Conservation (phyloP, 2,113 vertebrate species). For the Pluvialis apricaria region DNA sequence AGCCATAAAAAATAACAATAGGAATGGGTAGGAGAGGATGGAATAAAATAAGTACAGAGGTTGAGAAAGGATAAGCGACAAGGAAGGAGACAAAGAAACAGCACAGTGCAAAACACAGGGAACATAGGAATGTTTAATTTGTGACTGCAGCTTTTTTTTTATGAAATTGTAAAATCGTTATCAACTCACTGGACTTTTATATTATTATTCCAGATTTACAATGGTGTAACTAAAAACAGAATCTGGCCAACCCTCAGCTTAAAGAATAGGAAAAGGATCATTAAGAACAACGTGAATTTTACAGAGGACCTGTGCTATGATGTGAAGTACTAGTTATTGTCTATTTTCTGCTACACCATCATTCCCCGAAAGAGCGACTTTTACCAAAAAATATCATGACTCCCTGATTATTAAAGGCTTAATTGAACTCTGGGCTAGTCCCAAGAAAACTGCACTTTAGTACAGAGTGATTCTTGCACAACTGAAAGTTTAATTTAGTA, state of each 20-base stretch:
- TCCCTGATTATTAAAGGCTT: not conserved
- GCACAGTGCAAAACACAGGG: not conserved
- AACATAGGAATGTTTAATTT: not conserved
- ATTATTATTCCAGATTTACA: not conserved
- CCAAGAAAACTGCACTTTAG: not conserved
- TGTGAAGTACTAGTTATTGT: not conserved
- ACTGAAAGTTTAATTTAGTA: not conserved
- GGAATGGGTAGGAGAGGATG: not conserved
- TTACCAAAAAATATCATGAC: not conserved
- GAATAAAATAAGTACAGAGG: not conserved
- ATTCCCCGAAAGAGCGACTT: not conserved
- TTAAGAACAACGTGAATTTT: not conserved
- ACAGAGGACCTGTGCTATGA: not conserved
- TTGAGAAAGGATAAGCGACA: not conserved
- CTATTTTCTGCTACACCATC: not conserved
- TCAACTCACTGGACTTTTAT: not conserved
- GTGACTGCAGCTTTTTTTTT: not conserved
- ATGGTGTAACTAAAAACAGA: not conserved
- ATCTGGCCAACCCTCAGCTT: not conserved
- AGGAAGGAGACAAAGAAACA: not conserved
- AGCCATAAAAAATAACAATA: slow-evolving; percentile 17
- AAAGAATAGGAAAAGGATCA: not conserved
- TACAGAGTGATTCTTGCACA: not conserved
- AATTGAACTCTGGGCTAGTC: not conserved
- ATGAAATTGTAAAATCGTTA: not conserved